Evolutionary conservation across 2,797 vertebrate genomes (phyloP), one percentile per base, ranked within the genome.

Genomic region (Chiloscyllium punctatum): DNA sequence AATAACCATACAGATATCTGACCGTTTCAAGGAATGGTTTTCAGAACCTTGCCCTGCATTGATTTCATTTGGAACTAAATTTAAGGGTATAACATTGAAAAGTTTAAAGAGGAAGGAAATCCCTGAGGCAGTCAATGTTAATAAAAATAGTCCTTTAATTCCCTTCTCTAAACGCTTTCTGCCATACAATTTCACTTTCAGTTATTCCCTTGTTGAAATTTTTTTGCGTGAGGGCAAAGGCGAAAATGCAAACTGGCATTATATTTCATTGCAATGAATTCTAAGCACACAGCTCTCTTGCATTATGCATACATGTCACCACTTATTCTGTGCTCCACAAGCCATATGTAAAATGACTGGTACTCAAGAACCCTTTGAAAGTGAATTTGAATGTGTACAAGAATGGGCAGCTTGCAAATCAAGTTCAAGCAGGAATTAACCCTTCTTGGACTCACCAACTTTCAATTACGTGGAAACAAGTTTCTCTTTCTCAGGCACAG

Each of bases 201-300:
- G 62, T 95, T 95, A 95, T 95, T 95, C 94, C 94, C 71, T 95
- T 51, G 94, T 95, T 77, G 30, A 74, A 27, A 33, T 77, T 77
- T 13, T 74, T 74, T 77, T 53, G 71, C 53, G 48, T 74, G 94
- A 53, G 69, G 69, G 71, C 69, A 95, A 95, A 72, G 69, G 69
- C 57, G 71, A 95, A 74, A 95, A 74, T 95, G 69, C 42, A 77
- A 72, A 95, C 9, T 95, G 13, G 94, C 94, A 95, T 95, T 95
- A 51, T 74, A 51, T 94, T 94, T 74, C 94, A 94, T 48, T 94
- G 94, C 94, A 94, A 51, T 94, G 94, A 94, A 94, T 94, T 94
- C 94, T 71, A 25, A 94, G 69, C 94, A 72, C 94, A 94, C 68
- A 94, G 16, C 94, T 15, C 37, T 94, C 69, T 18, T 94, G 69